Percentiles rank a stretch among this genome's conserved stretches.
Evolutionary conservation across 2,888 invertebrate genomes (phyloP).

Genomic region (Pollenia labialis): DNA sequence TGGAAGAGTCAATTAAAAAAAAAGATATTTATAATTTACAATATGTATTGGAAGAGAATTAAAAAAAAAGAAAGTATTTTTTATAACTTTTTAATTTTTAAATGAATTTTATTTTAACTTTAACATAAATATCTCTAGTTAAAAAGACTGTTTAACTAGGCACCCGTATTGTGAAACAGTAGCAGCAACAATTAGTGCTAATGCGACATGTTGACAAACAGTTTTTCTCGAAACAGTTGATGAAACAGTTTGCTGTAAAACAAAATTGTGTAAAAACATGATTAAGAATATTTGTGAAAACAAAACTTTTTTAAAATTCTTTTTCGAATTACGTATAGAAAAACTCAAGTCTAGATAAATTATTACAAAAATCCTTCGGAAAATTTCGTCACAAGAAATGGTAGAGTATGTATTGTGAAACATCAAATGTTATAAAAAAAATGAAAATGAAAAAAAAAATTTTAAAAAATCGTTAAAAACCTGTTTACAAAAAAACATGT

Average conservation of each 20-base stretch:
- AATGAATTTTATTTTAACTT: not conserved
- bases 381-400: not conserved
- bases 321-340: too few relatives aligned
- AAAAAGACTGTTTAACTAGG: not conserved
- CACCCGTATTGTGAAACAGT: conserved; percentile 13
- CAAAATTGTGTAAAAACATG: too few relatives aligned
- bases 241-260: not conserved
- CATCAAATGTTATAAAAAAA: not conserved
- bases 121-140: not conserved
- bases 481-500: not conserved
- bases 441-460: not conserved
- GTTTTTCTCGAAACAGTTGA: not conserved
- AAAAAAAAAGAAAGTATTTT: too few relatives aligned
- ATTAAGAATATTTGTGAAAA: too few relatives aligned
- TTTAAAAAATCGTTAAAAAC: too few relatives aligned
- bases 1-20: not conserved
- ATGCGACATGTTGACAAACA: conserved; percentile 15
- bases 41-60: not conserved
- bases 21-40: not conserved
- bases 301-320: too few relatives aligned
- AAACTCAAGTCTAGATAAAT: too few relatives aligned
- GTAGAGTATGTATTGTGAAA: not conserved
- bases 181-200: conserved; percentile 10
- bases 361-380: too few relatives aligned
- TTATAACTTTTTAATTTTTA: too few relatives aligned